Base-by-base conservation (phyloP, 1,140 invertebrate species). In the Harpegnathos saltator region DNA sequence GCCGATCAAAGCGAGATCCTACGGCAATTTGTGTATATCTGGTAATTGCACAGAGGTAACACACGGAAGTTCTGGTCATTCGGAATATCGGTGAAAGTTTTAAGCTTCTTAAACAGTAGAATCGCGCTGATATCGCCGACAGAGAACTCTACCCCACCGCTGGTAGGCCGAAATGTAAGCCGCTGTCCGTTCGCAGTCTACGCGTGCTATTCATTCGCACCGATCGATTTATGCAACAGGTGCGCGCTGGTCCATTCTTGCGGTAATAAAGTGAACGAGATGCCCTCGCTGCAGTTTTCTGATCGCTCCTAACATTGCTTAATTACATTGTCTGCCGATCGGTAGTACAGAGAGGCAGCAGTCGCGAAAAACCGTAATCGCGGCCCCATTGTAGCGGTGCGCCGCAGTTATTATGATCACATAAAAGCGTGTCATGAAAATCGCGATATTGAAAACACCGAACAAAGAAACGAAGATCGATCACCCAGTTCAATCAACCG, bases 191-290 rank as follows among this genome's bases (percentile, higher is more conserved):
- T 87, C 66, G 62, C 72, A 83, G 85, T 50, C 81, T 80, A 74
- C 26, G 58, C 38, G 56, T 24, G 48, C 22, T 84, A 90, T 90
- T 90, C 85, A 88, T 90, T 87, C 44, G 44, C 63, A 82, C 44
- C 87, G 82, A 90, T 90, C 90, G 89, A 90, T 90, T 88, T 78
- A 50, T 61, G 84, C 89, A 90, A 90, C 85, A 89, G 87, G 86
- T 89, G 86, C 69, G 5, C 52, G 58, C 50, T 29, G 44, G 73
- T 85, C 72, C 58, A 85, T 89, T 85, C 83, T 81, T 26, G 58
- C 19, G 14, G 19, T 85, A 88, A 89, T 88, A 85, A 88, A 88
- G 72, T 73, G 86, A 83, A 78, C 84, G 50, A 63, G 83, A 73
- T 52, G 62, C 65, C 68, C 58, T 38, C 50, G 22, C 44, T 81